These are phyloP conservation scores for Agriopis leucophaearia DNA, from an alignment of 2,888 invertebrate species.

Conservation along the genomic window DNA sequence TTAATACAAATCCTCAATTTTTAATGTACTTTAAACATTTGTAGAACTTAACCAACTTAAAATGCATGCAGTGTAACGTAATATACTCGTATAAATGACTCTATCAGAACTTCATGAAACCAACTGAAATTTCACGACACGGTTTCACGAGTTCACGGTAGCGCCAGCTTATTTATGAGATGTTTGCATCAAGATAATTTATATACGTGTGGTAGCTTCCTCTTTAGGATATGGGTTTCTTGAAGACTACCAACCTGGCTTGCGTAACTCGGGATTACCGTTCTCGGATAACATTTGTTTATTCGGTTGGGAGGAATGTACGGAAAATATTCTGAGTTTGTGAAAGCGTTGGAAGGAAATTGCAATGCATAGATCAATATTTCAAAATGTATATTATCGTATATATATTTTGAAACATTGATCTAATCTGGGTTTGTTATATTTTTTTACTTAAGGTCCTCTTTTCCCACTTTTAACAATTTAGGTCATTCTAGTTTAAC, in stretches of 20 bases:
- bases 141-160: constrained; percentile 29
- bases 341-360: constrained; percentile 1
- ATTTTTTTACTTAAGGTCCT: too few species aligned
- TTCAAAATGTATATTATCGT: too few species aligned
- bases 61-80: too few species aligned
- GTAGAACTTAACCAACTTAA: too few species aligned
- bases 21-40: too few species aligned
- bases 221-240: constrained; percentile 41
- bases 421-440: too few species aligned
- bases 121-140: neutral
- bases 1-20: too few species aligned
- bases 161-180: constrained; percentile 39
- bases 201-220: constrained; percentile 37
- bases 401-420: too few species aligned
- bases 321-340: constrained; percentile 21
- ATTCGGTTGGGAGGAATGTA: constrained; percentile 29
- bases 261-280: constrained; percentile 34
- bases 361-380: neutral
- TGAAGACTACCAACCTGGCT: constrained; percentile 41
- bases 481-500: too few species aligned
- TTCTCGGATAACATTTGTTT: constrained; percentile 43
- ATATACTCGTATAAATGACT: neutral
- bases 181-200: constrained; percentile 44
- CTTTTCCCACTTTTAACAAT: too few species aligned
- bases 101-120: neutral